phyloP scores from a whole-genome alignment of 2,113 vertebrate genomes.

The Platycercus adscitus region DNA sequence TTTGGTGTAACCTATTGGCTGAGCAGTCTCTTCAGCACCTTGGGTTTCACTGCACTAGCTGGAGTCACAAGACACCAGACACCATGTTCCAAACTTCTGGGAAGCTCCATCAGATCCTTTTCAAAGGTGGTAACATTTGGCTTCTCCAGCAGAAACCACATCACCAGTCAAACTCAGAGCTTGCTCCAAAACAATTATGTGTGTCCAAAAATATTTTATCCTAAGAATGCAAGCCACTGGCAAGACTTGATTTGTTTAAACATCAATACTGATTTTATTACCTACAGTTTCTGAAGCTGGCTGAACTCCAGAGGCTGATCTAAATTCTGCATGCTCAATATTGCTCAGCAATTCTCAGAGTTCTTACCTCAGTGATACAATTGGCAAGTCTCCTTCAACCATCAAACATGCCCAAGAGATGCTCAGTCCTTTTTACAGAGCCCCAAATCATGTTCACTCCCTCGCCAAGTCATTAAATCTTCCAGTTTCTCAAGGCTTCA shows the following conservation, averaged over 20 bases:
- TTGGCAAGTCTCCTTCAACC: neutral
- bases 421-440: neutral
- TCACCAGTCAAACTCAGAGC: neutral
- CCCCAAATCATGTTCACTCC: neutral
- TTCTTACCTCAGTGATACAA: neutral
- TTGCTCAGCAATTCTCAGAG: neutral
- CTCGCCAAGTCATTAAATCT: neutral
- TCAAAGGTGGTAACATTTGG: neutral
- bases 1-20: neutral
- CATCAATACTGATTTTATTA: neutral
- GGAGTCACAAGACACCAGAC: neutral
- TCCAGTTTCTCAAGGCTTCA: neutral
- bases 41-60: neutral
- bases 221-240: neutral
- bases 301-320: neutral
- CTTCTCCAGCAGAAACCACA: neutral
- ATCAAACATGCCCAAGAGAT: neutral
- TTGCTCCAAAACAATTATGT: neutral
- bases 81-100: accelerated
- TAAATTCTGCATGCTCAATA: neutral
- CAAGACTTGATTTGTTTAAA: neutral
- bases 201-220: neutral
- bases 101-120: neutral
- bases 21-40: neutral
- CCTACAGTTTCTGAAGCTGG: neutral